Evolutionary conservation across 2,797 vertebrate species (phyloP).

Genomic region (Stomatorhinus walkeri): DNA sequence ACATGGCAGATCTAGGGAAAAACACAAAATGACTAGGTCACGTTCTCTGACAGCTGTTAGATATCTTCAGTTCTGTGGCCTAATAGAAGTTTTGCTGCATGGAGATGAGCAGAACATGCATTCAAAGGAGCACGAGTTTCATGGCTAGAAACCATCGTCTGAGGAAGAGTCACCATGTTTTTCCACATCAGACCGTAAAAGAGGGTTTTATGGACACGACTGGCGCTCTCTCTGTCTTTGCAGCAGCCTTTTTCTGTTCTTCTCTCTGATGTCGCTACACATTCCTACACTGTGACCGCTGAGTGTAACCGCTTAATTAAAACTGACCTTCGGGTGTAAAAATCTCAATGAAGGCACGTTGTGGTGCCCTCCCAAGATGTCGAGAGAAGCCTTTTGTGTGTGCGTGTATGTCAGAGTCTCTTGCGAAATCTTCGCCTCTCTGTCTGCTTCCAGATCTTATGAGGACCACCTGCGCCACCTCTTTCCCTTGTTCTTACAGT

Average conservation of each 20-base stretch:
- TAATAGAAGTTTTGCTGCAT: background rate
- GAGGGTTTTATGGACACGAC: background rate
- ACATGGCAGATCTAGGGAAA: background rate
- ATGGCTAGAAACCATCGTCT: background rate
- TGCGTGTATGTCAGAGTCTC: background rate
- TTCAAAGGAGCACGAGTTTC: background rate
- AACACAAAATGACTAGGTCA: background rate
- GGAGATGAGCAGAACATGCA: background rate
- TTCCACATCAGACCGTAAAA: background rate
- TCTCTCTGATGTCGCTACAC: background rate
- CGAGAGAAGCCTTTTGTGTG: background rate
- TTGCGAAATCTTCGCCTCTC: background rate
- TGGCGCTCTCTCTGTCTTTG: background rate
- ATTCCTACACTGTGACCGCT: background rate
- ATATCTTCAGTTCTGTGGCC: background rate
- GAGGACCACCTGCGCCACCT: background rate
- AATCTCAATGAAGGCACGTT: background rate
- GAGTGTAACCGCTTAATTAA: background rate
- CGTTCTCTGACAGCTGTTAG: background rate
- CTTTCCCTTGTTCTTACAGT: conserved; percentile 43
- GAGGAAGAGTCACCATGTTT: background rate
- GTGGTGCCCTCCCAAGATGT: background rate
- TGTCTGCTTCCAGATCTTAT: background rate
- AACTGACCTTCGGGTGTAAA: background rate
- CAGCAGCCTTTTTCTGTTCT: background rate